Evolutionary conservation across 2,888 invertebrate species (phyloP).

Genomic region (Acholoe squamosa): DNA sequence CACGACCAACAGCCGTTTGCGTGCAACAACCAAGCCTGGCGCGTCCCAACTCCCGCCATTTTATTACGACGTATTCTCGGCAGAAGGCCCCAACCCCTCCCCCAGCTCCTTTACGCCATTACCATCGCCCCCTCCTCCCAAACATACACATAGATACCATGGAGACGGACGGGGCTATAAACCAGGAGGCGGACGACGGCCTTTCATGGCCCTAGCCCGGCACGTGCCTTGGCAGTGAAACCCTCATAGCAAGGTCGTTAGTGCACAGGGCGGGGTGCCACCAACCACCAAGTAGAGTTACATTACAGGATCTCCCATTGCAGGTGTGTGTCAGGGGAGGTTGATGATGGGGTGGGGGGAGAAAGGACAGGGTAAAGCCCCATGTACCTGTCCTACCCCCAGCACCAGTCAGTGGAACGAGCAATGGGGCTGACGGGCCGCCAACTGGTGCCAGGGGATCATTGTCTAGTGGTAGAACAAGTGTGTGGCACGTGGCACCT

Average conservation of each 20-base stretch:
- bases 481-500: conserved; percentile 3
- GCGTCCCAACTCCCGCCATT: conserved; percentile 11
- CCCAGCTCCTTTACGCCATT: too few relatives aligned
- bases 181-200: background rate
- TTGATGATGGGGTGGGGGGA: background rate
- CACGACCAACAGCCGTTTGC: conserved; percentile 40
- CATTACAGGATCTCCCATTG: background rate
- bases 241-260: conserved; percentile 37
- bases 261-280: background rate
- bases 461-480: conserved; percentile 23
- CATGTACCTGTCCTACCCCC: background rate
- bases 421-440: background rate
- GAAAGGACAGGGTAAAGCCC: background rate
- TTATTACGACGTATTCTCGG: conserved; percentile 35
- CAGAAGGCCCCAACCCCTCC: background rate
- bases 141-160: too few relatives aligned
- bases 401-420: background rate
- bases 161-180: conserved; percentile 1
- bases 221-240: conserved; percentile 58
- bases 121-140: too few relatives aligned
- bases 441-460: background rate
- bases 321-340: background rate
- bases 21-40: background rate
- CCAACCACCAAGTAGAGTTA: conserved; percentile 17
- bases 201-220: conserved; percentile 34